phyloP scores from a whole-genome alignment of 1,140 invertebrate species.

The Bradynema listronoti region DNA sequence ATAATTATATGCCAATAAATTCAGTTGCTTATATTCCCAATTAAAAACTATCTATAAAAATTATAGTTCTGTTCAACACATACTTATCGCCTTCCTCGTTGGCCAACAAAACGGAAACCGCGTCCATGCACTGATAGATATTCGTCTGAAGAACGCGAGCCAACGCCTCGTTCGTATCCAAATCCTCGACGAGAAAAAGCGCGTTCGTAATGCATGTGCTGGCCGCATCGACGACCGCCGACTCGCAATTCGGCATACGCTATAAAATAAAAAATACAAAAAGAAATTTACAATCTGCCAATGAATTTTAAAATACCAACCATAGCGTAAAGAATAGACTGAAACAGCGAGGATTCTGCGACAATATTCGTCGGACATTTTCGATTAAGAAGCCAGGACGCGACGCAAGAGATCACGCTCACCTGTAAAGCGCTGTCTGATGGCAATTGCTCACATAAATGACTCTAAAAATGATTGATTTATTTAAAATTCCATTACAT shows the following conservation, averaged over 20 bases:
- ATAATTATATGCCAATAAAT: too few species aligned
- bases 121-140: conserved; percentile 72
- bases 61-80: background rate
- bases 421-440: conserved; percentile 17
- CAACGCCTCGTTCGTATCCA: conserved; percentile 67
- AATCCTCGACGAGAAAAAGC: conserved; percentile 62
- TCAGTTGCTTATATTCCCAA: too few species aligned
- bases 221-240: conserved; percentile 77
- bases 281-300: conserved; percentile 11
- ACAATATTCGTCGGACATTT: conserved; percentile 58
- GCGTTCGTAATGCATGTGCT: conserved; percentile 82
- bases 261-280: conserved; percentile 15
- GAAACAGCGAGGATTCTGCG: conserved; percentile 57
- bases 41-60: background rate
- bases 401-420: conserved; percentile 57
- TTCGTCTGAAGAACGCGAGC: conserved; percentile 74
- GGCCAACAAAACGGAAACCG: conserved; percentile 82
- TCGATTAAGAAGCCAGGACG: conserved; percentile 61
- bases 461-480: conserved; percentile 16
- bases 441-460: conserved; percentile 14
- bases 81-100: conserved; percentile 79
- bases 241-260: conserved; percentile 61
- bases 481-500: too few species aligned
- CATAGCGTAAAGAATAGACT: conserved; percentile 59
- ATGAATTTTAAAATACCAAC: conserved; percentile 29